These are phyloP conservation scores for Mormyrus iriodes DNA, from an alignment of 2,113 vertebrate genomes.

Conservation along the genomic window DNA sequence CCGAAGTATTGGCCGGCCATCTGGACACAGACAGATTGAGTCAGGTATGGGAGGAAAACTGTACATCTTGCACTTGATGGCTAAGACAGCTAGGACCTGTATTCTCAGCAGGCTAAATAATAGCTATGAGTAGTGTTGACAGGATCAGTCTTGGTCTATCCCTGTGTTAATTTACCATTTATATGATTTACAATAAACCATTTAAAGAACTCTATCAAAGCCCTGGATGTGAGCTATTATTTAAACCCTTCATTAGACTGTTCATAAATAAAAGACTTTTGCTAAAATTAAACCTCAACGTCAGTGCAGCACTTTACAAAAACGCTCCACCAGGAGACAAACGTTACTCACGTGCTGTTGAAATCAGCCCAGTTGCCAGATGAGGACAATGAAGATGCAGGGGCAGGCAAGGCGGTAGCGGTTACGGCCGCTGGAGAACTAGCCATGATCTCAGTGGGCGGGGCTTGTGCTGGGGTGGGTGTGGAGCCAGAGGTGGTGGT, in stretches of 20 bases:
- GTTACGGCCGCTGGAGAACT: constrained; percentile 31
- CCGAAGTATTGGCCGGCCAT: constrained; percentile 76
- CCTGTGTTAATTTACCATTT: neutral
- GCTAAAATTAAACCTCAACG: neutral
- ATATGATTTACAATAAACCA: neutral
- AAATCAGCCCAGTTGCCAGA: constrained; percentile 98
- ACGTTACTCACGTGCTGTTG: constrained; percentile 82
- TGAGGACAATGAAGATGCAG: constrained; percentile 54
- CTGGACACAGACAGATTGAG: constrained; percentile 47
- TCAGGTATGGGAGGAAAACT: neutral
- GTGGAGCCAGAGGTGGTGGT: constrained; percentile 31
- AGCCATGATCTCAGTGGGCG: constrained; percentile 42
- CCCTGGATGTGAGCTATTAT: neutral
- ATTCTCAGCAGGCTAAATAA: neutral
- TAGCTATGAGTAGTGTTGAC: neutral
- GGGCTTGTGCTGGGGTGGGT: constrained; percentile 49
- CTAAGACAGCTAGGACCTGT: neutral
- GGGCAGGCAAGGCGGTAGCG: constrained; percentile 30
- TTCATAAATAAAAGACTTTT: neutral
- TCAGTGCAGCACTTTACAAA: no score
- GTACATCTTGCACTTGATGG: neutral
- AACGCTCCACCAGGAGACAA: neutral
- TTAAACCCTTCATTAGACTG: neutral
- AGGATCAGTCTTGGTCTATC: no score
- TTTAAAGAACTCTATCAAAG: neutral